Evolutionary conservation across 2,888 invertebrate species (phyloP).

Genomic region (Campoplex nolae): DNA sequence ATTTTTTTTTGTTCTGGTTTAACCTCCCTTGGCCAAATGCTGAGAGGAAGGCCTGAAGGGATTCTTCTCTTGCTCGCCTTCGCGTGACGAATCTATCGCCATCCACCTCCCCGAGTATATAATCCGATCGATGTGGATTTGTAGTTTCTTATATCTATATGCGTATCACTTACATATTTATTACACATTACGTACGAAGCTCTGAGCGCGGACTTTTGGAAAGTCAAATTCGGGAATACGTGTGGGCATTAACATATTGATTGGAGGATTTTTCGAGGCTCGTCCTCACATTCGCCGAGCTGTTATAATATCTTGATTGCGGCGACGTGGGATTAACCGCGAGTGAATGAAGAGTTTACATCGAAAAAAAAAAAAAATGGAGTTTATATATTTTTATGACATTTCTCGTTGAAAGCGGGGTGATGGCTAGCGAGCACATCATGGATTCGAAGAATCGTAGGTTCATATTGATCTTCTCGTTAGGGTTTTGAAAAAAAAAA

Average conservation of each 20-base stretch:
- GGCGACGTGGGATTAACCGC: not conserved
- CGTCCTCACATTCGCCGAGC: constrained; percentile 7
- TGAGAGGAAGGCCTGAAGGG: constrained; percentile 21
- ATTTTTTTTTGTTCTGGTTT: constrained; percentile 37
- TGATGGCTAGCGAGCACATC: constrained; percentile 2
- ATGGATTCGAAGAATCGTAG: constrained; percentile 40
- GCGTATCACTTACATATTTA: constrained; percentile 33
- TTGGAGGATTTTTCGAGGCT: constrained; percentile 64
- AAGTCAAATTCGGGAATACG: constrained; percentile 66
- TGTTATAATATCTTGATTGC: not conserved
- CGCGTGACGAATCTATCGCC: constrained; percentile 69
- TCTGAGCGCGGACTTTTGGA: constrained; percentile 44
- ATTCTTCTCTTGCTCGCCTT: constrained; percentile 56
- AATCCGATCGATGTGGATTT: constrained; percentile 46
- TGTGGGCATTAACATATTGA: constrained; percentile 70
- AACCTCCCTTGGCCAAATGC: constrained; percentile 12
- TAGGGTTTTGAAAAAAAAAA: not conserved
- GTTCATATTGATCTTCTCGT: constrained; percentile 22
- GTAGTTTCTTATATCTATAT: constrained; percentile 23
- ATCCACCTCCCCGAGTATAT: constrained; percentile 48
- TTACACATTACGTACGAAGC: constrained; percentile 13
- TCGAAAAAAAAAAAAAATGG: constrained; percentile 1
- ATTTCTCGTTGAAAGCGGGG: not conserved
- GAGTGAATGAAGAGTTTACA: constrained; percentile 13
- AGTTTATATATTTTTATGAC: constrained; percentile 4